Evolutionary conservation across 2,113 vertebrate species (phyloP), one percentile per base, ranked within the genome.

Genomic region (Lagopus muta): DNA sequence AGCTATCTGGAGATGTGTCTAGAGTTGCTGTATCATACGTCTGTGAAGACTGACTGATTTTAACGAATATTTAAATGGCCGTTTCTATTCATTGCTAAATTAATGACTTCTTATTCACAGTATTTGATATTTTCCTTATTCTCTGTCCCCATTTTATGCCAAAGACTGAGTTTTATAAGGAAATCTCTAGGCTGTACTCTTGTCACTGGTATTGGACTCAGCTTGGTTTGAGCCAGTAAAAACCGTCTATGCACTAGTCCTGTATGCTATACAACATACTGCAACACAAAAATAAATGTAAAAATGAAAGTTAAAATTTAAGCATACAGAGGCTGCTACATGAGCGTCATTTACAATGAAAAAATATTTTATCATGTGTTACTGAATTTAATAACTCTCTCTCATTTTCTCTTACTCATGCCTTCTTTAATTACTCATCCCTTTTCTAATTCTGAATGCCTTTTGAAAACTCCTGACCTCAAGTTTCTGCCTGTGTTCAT

Each of bases 241-340:
- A 82, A 92, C 30, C 24, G 73, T 52, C n/a, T 13, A 36, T 38
- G 38, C 2, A 3, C 3, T 69, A 62, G 14, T 20, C 15, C 38
- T 65, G 16, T 24, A n/a, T 0, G 0, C 38, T 54, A 0, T 2
- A 36, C 4, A 11, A 10, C 1, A 1, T 17, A 34, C 11, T 38
- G 50, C 21, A 61, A 8, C 2, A 42, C 10, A 38, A 57, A n/a
- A 57, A 11, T 18, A 30, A 57, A 57, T 19, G 18, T 21, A 64
- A 78, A 79, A 61, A 9, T 14, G 52, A 72, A 42, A 74, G 5
- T 21, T 48, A 25, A 75, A 20, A 30, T 65, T 57, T 32, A 70
- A 85, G 11, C 10, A 8, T 58, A 27, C 5, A 8, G 84, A 72
- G 42, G 11, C 12, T 77, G 60, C 48, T 60, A 70, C 10, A 14